Evolutionary conservation across 1,140 invertebrate genomes (phyloP), one percentile per base, ranked within the genome.

Genomic region (Zaprionus vittiger): DNA sequence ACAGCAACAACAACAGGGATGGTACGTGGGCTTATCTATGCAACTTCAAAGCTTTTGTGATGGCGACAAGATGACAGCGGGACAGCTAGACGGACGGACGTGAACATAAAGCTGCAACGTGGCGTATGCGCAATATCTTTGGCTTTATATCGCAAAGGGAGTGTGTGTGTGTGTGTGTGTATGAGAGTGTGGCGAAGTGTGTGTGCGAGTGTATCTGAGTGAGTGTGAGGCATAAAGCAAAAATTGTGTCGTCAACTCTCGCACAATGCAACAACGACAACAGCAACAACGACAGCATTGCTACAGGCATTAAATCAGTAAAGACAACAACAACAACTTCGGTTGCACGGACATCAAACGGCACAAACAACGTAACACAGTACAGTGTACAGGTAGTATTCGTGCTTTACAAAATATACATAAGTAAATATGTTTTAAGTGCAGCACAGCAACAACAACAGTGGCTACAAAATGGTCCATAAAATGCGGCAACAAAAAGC

Each of bases 11-110:
- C 70, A 55, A 17, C 5, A n/a, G 20, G n/a, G 31, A 34, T 34
- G 22, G 22, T 34, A 57, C 65, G 41, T 31, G 67, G 57, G 75
- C 84, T 89, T 89, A 90, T 89, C 84, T 90, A 90, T 89, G 84
- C 81, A 89, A 81, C 84, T 90, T 84, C 84, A 81, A 89, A 89
- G 84, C 84, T 84, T 90, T 90, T 90, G 81, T 87, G 81, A 81
- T 56, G 82, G 75, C 79, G 57, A 47, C 73, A 70, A 65, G 73
- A 86, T 79, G 79, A 79, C 79, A 76, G 65, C 66, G 41, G n/a
- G 41, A 47, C 79, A 79, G 22, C 79, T 44, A n/a, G 41, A 44
- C 15, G 41, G 41, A 47, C 41, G 41, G n/a, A 47, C 41, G n/a
- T 47, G 80, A 59, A 77, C 66, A 73, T 71, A 74, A 79, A 78